Evolutionary conservation across 2,797 vertebrate species (phyloP).

Genomic region (Rallus crepitans): DNA sequence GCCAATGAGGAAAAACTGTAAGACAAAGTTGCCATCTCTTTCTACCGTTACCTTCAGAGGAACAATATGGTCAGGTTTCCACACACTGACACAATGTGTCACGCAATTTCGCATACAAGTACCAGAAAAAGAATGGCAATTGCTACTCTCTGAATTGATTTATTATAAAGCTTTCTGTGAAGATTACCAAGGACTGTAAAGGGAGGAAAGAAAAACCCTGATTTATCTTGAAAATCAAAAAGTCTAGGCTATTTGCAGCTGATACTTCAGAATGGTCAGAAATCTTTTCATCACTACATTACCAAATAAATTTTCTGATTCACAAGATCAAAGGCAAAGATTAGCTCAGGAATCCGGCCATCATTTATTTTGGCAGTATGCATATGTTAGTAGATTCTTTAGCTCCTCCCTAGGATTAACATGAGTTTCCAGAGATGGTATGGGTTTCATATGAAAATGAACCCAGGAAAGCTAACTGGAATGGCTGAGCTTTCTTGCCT

Average conservation of each 20-base stretch:
- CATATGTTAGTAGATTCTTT: constrained; percentile 18
- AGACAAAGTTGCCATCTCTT: not conserved
- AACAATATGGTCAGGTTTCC: not conserved
- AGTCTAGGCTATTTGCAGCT: not conserved
- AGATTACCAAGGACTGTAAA: not conserved
- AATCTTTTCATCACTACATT: constrained; percentile 19
- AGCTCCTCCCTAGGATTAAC: not conserved
- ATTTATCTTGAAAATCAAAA: not conserved
- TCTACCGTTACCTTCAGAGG: not conserved
- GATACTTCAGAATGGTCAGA: not conserved
- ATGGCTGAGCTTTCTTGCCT: not conserved
- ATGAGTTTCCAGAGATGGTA: not conserved
- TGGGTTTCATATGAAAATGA: not conserved
- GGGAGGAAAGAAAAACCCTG: not conserved
- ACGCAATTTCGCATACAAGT: not conserved
- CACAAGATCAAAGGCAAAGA: constrained; percentile 30
- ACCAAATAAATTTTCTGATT: constrained; percentile 33
- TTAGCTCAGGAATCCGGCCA: not conserved
- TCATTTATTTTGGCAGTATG: constrained; percentile 21
- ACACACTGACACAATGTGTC: not conserved
- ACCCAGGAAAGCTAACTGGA: not conserved
- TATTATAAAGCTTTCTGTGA: not conserved
- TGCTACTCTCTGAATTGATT: not conserved
- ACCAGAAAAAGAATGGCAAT: not conserved
- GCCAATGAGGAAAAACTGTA: not conserved